Base-by-base conservation (phyloP, 2,797 vertebrate genomes). In the Clarias pachynema region DNA sequence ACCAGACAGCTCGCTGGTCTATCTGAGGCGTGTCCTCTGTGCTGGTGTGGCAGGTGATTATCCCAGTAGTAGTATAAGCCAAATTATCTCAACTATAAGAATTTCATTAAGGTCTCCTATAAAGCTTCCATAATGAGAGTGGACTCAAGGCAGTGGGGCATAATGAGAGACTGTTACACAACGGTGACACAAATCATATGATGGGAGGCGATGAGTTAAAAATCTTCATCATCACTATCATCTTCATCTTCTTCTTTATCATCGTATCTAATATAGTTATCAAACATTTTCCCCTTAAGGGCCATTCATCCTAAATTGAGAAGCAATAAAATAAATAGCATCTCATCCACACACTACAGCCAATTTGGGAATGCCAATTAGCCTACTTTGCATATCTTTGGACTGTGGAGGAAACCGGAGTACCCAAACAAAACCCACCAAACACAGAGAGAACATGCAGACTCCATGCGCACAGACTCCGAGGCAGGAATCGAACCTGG, bases 11-110 rank as follows among this genome's bases (percentile, higher is more conserved):
- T 59, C 22, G 0, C 8, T 62, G 34, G 40, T 65, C 37, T 56
- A 5, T 34, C 2, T 20, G n/a, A 80, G 84, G 78, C 70, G 84
- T 73, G 68, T 81, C 60, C 49, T 31, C 26, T 53, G 75, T 81
- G 12, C 49, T 53, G 29, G 18, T 49, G n/a, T 37, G 24, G 18
- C 20, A 24, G 5, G 20, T 63, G 12, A 26, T 79, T 79, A 79
- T 26, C 15, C 7, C 24, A 63, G 16, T 44, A 63, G 31, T 24
- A 22, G 2, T 24, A 60, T 22, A 59, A 57, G 3, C 4, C 18
- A 5, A 44, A 31, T 29, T 5, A 3, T 59, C 20, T 60, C 1
- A 77, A 2, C 18, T 77, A 6, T 31, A 57, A 56, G 9, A 9
- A 9, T 20, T 34, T 31, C 20, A 57, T 20, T 31, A 29, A 16